Evolutionary conservation across 2,113 vertebrate species (phyloP), one percentile per base, ranked within the genome.

Genomic region (Pterophyllum scalare): DNA sequence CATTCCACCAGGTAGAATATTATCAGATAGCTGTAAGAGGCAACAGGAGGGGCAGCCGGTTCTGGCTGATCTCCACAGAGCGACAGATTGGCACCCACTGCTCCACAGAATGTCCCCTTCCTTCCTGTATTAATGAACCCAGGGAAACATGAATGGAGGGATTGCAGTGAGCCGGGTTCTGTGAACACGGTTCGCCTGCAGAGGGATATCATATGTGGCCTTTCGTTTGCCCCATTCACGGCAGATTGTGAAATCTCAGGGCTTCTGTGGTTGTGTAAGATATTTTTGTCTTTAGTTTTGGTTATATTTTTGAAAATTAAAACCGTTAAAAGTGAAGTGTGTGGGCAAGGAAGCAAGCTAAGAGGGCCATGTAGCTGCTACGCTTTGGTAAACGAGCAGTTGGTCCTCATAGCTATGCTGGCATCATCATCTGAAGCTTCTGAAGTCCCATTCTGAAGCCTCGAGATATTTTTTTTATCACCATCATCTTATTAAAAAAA

Each of bases 51-150:
- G 83, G 88, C 43, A 78, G 86, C 81, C 15, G 75, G 83, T 62
- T 75, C 90, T 94, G 94, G 93, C 92, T 52, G 62, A 72, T 86
- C 84, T 94, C 93, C 93, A 94, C 87, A 2, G 57, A 83, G 91
- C 82, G 91, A 93, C 93, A 94, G 94, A 94, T 94, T 94, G 93
- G 89, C 84, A 81, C 93, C 90, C 88, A 84, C 90, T 93, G 92
- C 84, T 93, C 88, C 92, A 58, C 92, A 93, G 89, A 93, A 86
- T 86, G 85, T 89, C 43, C 87, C 46, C 92, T 93, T 94, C 92
- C 92, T 82, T 88, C 91, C 92, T 88, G 91, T 84, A 67, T 92
- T 90, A 92, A 93, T 93, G 86, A 89, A 81, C 80, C 58, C 77
- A 74, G 43, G 83, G 26, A 80, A 80, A 74, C 57, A 87, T 94